Base-by-base conservation (phyloP, 2,888 invertebrate species). In the Glomeris marginata region DNA sequence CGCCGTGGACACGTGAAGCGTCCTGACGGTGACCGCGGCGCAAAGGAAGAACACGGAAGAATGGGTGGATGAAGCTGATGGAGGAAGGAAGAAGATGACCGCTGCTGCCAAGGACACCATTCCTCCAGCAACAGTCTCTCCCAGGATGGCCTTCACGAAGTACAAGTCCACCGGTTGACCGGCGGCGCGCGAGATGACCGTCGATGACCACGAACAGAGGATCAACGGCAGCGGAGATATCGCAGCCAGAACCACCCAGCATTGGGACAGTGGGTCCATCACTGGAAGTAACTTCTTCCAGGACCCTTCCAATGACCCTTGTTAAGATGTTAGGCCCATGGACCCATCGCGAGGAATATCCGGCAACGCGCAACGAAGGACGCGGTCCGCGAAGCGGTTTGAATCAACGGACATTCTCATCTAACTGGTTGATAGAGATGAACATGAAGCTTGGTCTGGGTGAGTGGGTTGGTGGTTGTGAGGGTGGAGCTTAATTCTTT, bases 1-100 rank as follows among this genome's bases (percentile, higher is more conserved):
- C 44, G 74, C 58, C 15, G 70, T 68, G 52, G 69, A 68, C 2
- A 72, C 71, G 59, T 74, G 73, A 52, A 74, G 71, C 1, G 72
- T 70, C 55, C 73, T 69, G 18, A 70, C 62, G 1, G 73, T 69
- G 44, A 71, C 70, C 57, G 72, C 66, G 16, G 69, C 62, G 72
- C 73, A 74, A 13, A 71, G 66, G 35, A 72, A 62, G 8, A 50
- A 49, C 47, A 53, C 49, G 52, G 56, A 56, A 46, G 55, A 51
- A 15, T 56, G 52, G 45, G 56, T 52, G 37, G 57, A 54, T 18
- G 54, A 52, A 49, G 55, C 52, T 41, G 56, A 49, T 13, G 52
- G 45, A 18, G 44, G 22, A 33, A 41, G 38, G 8, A 52, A 40
- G 15, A 52, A 40, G 36, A 50, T 41, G 20, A 51, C 15, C 18